A percentile compares a stretch with the other conserved stretches of the same genome.
These are phyloP conservation scores for Plebejus anna DNA, from an alignment of 2,888 invertebrate genomes.

Conservation along the genomic window DNA sequence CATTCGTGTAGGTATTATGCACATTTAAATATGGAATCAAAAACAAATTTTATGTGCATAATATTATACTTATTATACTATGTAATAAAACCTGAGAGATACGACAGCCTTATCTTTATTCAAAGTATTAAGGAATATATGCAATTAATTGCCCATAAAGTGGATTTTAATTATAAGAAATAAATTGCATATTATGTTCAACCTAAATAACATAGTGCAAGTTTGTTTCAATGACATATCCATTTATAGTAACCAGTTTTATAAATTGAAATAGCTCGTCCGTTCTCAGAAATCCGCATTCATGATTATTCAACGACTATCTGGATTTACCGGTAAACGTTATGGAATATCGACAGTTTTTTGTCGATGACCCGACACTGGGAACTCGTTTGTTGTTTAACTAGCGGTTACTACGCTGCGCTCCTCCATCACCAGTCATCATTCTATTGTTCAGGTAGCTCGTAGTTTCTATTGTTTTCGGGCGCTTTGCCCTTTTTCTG, in stretches of 20 bases:
- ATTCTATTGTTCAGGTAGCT: constrained; percentile 71
- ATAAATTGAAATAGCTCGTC: constrained; percentile 42
- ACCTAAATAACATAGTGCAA: constrained; percentile 38
- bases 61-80: not conserved
- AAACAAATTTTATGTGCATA: constrained; percentile 6
- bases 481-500: constrained; percentile 56
- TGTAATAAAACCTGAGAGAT: not conserved
- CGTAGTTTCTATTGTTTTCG: constrained; percentile 67
- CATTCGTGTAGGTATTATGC: constrained; percentile 9
- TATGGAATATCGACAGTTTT: constrained; percentile 52
- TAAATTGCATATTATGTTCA: constrained; percentile 28
- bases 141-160: constrained; percentile 32
- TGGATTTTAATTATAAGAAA: constrained; percentile 34
- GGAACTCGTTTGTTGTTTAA: constrained; percentile 73
- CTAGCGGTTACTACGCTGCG: constrained; percentile 47
- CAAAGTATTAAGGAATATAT: constrained; percentile 28
- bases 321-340: constrained; percentile 52
- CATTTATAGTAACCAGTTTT: constrained; percentile 38
- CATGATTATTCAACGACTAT: constrained; percentile 64
- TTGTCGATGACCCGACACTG: constrained; percentile 58
- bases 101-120: constrained; percentile 13
- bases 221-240: constrained; percentile 41
- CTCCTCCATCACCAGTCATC: constrained; percentile 62
- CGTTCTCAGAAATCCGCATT: constrained; percentile 44
- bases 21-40: not conserved